Evolutionary conservation across 2,888 invertebrate species (phyloP).

Genomic region (Melieria picta): DNA sequence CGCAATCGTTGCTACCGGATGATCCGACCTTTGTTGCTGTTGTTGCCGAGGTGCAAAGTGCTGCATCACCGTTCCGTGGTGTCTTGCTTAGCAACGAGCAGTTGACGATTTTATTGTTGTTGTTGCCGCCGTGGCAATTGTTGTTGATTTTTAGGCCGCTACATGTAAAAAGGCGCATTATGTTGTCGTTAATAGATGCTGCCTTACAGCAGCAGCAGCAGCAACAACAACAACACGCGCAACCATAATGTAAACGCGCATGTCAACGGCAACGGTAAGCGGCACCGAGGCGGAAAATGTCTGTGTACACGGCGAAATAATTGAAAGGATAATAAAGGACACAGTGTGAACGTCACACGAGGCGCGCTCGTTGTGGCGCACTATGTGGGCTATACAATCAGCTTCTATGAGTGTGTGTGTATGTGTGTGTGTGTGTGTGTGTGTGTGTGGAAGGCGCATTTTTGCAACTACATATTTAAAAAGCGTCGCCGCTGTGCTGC

Average conservation of each 20-base stretch:
- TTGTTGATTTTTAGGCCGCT: conserved; percentile 29
- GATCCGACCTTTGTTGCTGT: conserved; percentile 43
- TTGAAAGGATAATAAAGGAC: conserved; percentile 61
- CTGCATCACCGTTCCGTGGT: conserved; percentile 35
- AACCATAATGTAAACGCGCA: conserved; percentile 25
- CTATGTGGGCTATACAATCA: background rate
- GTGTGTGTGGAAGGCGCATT: background rate
- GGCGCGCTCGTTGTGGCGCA: conserved; percentile 36
- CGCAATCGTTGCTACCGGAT: conserved; percentile 17
- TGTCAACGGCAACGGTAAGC: background rate
- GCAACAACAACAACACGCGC: background rate
- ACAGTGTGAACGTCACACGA: conserved; percentile 41
- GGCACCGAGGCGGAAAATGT: conserved; percentile 58
- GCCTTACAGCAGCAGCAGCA: too few relatives aligned
- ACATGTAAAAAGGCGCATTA: conserved; percentile 40
- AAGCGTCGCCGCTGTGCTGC: too few relatives aligned
- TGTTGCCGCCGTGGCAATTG: conserved; percentile 8
- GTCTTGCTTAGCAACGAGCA: conserved; percentile 34
- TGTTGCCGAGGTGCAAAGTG: conserved; percentile 32
- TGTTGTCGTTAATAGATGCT: background rate
- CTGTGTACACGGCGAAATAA: conserved; percentile 56
- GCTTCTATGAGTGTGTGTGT: background rate
- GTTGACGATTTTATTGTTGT: conserved; percentile 9
- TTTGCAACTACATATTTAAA: background rate
- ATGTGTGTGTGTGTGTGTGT: background rate